phyloP scores from a whole-genome alignment of 2,888 invertebrate genomes.

The Rotaria sp. region DNA sequence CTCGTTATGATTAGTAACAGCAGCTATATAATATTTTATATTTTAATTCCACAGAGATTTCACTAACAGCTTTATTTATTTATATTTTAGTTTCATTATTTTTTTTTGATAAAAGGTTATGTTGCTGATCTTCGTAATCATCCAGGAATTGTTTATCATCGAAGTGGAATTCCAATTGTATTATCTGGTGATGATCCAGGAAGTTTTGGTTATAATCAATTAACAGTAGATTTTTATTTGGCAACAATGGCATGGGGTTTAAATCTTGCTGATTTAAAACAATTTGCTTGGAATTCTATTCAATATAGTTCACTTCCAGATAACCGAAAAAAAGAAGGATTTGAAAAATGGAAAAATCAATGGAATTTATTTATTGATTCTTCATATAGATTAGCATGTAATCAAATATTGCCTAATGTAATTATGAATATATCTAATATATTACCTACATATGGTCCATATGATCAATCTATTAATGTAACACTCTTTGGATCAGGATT shows the following conservation, averaged over 20 bases:
- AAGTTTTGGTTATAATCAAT: constrained; percentile 44
- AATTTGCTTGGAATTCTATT: constrained; percentile 43
- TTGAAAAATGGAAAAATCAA: constrained; percentile 42
- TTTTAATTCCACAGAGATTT: no score
- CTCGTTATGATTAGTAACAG: no score
- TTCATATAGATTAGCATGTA: constrained; percentile 41
- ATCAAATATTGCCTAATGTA: background rate
- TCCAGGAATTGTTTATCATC: constrained; percentile 42
- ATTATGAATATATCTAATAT: constrained; percentile 31
- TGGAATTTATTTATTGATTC: constrained; percentile 43
- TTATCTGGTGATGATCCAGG: constrained; percentile 45
- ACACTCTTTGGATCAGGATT: constrained; percentile 43
- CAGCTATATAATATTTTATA: no score
- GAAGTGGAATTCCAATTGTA: constrained; percentile 43
- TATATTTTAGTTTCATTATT: background rate
- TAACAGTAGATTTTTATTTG: constrained; percentile 45
- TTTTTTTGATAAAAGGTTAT: constrained; percentile 39
- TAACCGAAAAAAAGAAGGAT: constrained; percentile 41
- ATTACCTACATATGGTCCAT: constrained; percentile 42
- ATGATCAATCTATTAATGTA: constrained; percentile 40
- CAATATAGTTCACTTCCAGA: constrained; percentile 42
- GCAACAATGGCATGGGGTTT: constrained; percentile 45
- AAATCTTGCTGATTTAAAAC: constrained; percentile 43
- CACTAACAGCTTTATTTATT: background rate
- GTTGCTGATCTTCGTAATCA: constrained; percentile 44